phyloP scores from a whole-genome alignment of 2,113 vertebrate genomes.

The Calidris pygmaea region DNA sequence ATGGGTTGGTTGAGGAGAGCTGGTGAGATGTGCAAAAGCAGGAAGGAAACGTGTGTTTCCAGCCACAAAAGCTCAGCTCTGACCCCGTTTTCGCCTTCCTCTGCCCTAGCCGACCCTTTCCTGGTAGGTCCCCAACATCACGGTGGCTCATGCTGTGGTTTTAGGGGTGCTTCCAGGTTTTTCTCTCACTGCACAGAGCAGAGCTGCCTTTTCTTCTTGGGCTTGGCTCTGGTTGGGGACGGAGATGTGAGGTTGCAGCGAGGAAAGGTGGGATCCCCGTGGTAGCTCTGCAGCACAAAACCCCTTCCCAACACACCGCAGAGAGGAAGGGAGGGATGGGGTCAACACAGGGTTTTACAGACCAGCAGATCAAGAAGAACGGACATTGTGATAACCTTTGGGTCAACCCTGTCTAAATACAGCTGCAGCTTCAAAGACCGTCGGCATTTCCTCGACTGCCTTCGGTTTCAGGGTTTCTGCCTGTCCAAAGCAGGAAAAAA shows the following conservation, averaged over 20 bases:
- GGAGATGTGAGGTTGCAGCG: rapidly evolving
- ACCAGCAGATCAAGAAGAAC: not conserved
- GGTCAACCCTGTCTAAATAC: not conserved
- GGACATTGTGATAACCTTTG: not conserved
- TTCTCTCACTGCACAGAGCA: not conserved
- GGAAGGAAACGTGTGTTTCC: not conserved
- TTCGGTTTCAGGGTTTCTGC: not conserved
- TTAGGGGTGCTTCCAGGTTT: not conserved
- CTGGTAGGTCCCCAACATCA: rapidly evolving
- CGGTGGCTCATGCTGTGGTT: rapidly evolving
- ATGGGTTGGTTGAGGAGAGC: not conserved
- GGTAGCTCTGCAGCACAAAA: not conserved
- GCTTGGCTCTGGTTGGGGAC: not conserved
- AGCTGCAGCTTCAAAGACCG: not conserved
- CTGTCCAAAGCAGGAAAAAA: not conserved
- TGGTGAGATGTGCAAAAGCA: too few species aligned
- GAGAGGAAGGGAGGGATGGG: not conserved
- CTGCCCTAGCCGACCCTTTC: not conserved
- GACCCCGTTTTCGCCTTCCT: not conserved
- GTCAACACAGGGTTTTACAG: not conserved
- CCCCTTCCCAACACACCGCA: not conserved
- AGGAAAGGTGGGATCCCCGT: not conserved
- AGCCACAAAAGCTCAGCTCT: not conserved
- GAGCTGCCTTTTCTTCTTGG: not conserved
- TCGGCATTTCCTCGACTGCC: not conserved